Evolutionary conservation across 1,140 invertebrate species (phyloP), one percentile per base, ranked within the genome.

Genomic region (Cardiocondyla obscurior): DNA sequence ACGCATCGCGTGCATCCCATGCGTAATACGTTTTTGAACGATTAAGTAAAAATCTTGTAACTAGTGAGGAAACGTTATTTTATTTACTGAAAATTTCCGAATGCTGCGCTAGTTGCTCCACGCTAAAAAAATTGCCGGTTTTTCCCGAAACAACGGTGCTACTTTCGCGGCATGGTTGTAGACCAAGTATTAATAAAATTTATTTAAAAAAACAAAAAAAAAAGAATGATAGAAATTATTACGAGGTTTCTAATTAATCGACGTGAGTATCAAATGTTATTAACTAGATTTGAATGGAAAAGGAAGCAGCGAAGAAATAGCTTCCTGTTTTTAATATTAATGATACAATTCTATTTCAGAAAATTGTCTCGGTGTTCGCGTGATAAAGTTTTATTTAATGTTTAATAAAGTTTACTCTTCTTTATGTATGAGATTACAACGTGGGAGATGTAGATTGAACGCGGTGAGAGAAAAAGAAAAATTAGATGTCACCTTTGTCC

Each of bases 81-180:
- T 25, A 5, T 30, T 57, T 46, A 76, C 8, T 62, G 16, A 76
- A 62, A 64, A 76, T 64, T 49, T 14, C 22, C 10, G 19, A 12
- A 49, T 28, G n/a, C 1, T 62, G 22, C 19, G 22, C 64, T 42
- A 12, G 16, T 0, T n/a, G 39, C 25, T 16, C 28, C 14, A 28
- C 7, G 19, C 14, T 44, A 73, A 51, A 49, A 46, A 69, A 60
- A 73, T 53, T 51, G 53, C 51, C 33, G 16, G 57, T 81, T 81
- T 58, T 33, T 86, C 67, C 51, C 72, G 49, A 76, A 83, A 73
- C 76, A 62, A 62, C 55, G n/a, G 0, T 7, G 0, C 44, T 69
- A 25, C 19, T 76, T 57, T 86, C 19, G 49, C 69, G 7, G 42
- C 42, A 77, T 76, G 51, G 58, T 46, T 86, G 44, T 22, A 84